A percentile compares a stretch with the other conserved stretches of the same genome.
These are phyloP conservation scores for Eufriesea mexicana DNA, from an alignment of 1,140 invertebrate species.

Conservation along the genomic window DNA sequence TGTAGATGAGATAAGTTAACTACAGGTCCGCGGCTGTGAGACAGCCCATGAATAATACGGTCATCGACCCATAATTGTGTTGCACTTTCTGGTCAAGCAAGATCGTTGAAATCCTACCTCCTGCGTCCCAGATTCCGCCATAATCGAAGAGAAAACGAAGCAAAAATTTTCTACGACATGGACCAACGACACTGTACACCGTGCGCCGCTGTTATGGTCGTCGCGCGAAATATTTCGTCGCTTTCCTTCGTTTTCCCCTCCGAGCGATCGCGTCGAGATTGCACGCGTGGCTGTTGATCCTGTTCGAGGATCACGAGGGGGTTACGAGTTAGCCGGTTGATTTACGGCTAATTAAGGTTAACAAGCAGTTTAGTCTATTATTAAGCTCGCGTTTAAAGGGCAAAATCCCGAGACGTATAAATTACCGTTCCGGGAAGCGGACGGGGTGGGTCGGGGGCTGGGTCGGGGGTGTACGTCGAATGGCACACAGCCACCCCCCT, in stretches of 20 bases:
- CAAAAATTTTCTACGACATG: constrained; percentile 35
- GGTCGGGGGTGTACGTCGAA: constrained; percentile 23
- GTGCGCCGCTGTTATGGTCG: not conserved
- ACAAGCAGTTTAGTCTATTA: constrained; percentile 79
- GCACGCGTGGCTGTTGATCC: constrained; percentile 67
- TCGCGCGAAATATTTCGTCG: not conserved
- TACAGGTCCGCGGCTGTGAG: constrained; percentile 70
- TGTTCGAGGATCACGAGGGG: constrained; percentile 17
- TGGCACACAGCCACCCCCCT: constrained; percentile 60
- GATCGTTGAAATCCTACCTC: constrained; percentile 67
- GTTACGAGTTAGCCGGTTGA: constrained; percentile 58
- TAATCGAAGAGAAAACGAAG: constrained; percentile 52
- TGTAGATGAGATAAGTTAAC: constrained; percentile 77
- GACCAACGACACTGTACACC: not conserved
- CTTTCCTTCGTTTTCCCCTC: not conserved
- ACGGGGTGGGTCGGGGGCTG: not conserved
- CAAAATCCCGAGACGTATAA: constrained; percentile 70
- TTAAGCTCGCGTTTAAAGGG: constrained; percentile 72
- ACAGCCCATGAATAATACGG: constrained; percentile 74
- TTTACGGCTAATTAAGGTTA: constrained; percentile 79
- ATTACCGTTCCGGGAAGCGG: constrained; percentile 53
- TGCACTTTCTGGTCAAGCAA: constrained; percentile 73
- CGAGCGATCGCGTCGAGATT: constrained; percentile 62
- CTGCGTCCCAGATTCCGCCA: constrained; percentile 63
- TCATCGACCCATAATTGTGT: constrained; percentile 77